Conservation (phyloP, 2,888 invertebrate genomes). For the Cerastis leucographa region DNA sequence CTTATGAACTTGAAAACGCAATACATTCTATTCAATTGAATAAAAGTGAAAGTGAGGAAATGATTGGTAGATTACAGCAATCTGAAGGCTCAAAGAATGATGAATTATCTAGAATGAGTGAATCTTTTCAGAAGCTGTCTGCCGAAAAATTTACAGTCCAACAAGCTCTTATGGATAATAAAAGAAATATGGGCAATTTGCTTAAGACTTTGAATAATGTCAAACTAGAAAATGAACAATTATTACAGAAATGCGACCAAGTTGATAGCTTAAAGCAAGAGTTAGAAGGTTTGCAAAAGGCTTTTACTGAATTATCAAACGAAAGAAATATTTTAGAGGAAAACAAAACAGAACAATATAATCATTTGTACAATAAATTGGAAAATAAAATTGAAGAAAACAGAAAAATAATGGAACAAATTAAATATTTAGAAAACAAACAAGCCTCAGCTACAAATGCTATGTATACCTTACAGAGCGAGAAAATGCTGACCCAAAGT, state of each 20-base stretch:
- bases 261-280: slow-evolving; percentile 68
- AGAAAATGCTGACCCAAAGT: slow-evolving; percentile 72
- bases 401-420: slow-evolving; percentile 68
- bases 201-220: slow-evolving; percentile 58
- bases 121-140: slow-evolving; percentile 67
- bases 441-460: slow-evolving; percentile 56
- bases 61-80: slow-evolving; percentile 69
- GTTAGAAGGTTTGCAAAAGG: slow-evolving; percentile 66
- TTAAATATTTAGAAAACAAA: slow-evolving; percentile 69
- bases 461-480: slow-evolving; percentile 68
- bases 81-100: slow-evolving; percentile 72
- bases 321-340: slow-evolving; percentile 71
- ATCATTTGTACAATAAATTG: slow-evolving; percentile 72
- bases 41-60: slow-evolving; percentile 75
- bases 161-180: slow-evolving; percentile 71
- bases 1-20: slow-evolving; percentile 71
- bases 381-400: slow-evolving; percentile 79
- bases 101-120: slow-evolving; percentile 69
- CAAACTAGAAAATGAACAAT: slow-evolving; percentile 66
- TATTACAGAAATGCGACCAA: slow-evolving; percentile 65
- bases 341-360: slow-evolving; percentile 74
- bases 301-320: slow-evolving; percentile 64
- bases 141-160: slow-evolving; percentile 73
- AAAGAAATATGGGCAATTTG: slow-evolving; percentile 66
- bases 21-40: slow-evolving; percentile 69